These are phyloP conservation scores for Aelia acuminata DNA, from an alignment of 2,888 invertebrate genomes.

Conservation along the genomic window DNA sequence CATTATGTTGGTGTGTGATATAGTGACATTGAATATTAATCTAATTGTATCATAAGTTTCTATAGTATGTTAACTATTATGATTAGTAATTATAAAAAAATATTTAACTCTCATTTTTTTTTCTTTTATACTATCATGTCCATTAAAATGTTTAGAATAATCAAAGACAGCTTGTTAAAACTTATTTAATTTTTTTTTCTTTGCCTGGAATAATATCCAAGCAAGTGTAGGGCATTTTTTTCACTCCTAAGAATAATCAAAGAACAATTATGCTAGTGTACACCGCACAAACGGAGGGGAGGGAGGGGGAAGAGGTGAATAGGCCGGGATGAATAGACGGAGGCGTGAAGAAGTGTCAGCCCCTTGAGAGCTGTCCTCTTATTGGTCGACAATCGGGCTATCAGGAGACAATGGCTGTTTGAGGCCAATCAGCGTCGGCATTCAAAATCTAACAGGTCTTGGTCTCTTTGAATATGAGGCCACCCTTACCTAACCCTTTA, in stretches of 20 bases:
- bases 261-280: not conserved
- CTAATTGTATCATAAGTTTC: too few relatives aligned
- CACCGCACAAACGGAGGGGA: not conserved
- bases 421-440: not conserved
- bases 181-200: not conserved
- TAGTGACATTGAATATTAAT: too few relatives aligned
- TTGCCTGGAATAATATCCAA: not conserved
- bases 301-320: not conserved
- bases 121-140: too few relatives aligned
- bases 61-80: too few relatives aligned
- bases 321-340: not conserved
- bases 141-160: not conserved
- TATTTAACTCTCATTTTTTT: too few relatives aligned
- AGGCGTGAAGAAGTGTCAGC: not conserved
- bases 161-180: not conserved
- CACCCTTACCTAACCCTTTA: not conserved
- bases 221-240: not conserved
- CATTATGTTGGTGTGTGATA: too few relatives aligned
- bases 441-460: slow-evolving; percentile 1
- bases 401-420: not conserved
- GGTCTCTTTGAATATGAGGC: not conserved
- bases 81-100: too few relatives aligned
- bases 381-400: not conserved
- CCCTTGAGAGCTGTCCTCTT: not conserved
- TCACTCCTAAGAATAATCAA: not conserved